Evolutionary conservation across 2,113 vertebrate species (phyloP).

Genomic region (Pseudois nayaur): DNA sequence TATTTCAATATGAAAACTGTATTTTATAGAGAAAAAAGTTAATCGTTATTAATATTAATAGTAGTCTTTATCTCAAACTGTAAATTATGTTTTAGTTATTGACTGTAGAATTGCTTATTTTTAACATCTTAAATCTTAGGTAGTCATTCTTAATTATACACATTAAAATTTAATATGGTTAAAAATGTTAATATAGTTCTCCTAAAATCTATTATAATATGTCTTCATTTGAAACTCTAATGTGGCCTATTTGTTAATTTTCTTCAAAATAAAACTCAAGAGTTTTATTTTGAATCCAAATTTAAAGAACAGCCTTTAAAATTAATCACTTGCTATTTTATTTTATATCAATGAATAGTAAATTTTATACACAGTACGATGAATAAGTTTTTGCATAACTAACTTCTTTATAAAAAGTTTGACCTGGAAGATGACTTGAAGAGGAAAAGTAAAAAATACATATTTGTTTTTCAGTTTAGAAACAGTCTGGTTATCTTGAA

Average conservation of each 20-base stretch:
- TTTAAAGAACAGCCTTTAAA: background rate
- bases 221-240: background rate
- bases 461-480: background rate
- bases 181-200: conserved; percentile 11
- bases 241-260: conserved; percentile 5
- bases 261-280: conserved; percentile 18
- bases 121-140: background rate
- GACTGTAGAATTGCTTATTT: background rate
- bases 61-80: background rate
- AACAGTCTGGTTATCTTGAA: background rate
- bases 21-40: background rate
- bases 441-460: background rate
- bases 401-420: background rate
- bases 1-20: background rate
- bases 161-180: conserved; percentile 23
- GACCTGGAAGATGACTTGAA: background rate
- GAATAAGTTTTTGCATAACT: background rate
- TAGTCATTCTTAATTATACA: conserved; percentile 22
- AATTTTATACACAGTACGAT: background rate
- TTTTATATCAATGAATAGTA: background rate
- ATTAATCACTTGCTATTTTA: background rate
- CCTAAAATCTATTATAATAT: background rate
- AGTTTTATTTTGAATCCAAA: background rate
- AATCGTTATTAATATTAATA: background rate
- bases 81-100: conserved; percentile 1